Conservation (phyloP, 2,797 vertebrate genomes). For the Anisognathus igniventris region DNA sequence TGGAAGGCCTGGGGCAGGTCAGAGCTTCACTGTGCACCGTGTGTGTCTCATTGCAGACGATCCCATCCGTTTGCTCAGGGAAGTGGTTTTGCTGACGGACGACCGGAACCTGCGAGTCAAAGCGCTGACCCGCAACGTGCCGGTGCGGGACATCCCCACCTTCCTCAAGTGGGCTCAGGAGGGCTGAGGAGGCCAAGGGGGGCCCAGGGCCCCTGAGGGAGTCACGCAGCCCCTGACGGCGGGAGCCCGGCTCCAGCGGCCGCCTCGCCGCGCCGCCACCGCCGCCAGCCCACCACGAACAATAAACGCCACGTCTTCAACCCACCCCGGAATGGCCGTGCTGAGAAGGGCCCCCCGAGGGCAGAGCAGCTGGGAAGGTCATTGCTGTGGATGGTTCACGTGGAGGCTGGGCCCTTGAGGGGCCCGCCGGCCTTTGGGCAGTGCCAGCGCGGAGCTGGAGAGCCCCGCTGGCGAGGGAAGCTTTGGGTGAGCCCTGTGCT, state of each 20-base stretch:
- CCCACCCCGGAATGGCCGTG: slow-evolving; percentile 68
- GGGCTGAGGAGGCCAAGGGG: slow-evolving; percentile 73
- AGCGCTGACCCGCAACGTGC: slow-evolving; percentile 93
- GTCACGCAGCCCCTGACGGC: slow-evolving; percentile 39
- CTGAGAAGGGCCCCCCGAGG: slow-evolving; percentile 75
- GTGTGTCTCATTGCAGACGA: slow-evolving; percentile 75
- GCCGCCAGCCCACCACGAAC: slow-evolving; percentile 65
- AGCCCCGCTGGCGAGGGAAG: slow-evolving; percentile 12
- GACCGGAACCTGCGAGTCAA: slow-evolving; percentile 97
- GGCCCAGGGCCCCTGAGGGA: slow-evolving; percentile 50
- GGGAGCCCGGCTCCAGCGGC: slow-evolving; percentile 38
- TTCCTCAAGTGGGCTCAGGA: slow-evolving; percentile 92
- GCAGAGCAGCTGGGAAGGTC: slow-evolving; percentile 57
- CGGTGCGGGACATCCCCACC: slow-evolving; percentile 93
- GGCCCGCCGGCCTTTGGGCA: slow-evolving; percentile 14
- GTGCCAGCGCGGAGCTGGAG: slow-evolving; percentile 17
- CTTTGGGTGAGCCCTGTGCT: slow-evolving; percentile 22
- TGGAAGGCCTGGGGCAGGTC: neutral
- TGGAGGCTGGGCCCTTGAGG: slow-evolving; percentile 11
- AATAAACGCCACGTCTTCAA: slow-evolving; percentile 76
- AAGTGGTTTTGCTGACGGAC: slow-evolving; percentile 96
- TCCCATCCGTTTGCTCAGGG: slow-evolving; percentile 88
- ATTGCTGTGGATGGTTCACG: slow-evolving; percentile 53
- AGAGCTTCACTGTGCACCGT: neutral
- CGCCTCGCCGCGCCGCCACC: neutral